A percentile compares a stretch with the other conserved stretches of the same genome.
Conservation (phyloP, 1,140 invertebrate genomes). For the Drosophila athabasca region DNA sequence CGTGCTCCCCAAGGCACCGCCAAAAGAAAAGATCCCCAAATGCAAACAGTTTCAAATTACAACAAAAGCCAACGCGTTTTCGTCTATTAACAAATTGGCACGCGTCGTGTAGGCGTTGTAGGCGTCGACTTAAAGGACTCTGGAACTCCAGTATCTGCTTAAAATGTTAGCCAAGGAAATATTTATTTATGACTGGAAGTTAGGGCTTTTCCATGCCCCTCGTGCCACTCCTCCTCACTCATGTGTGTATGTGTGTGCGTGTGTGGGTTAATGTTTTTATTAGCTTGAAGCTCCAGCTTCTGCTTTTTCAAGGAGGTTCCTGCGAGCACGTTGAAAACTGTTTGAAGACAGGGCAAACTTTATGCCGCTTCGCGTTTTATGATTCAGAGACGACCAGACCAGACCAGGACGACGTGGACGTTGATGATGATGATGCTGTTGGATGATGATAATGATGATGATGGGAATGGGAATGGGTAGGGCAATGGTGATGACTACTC, state of each 20-base stretch:
- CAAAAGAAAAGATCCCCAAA: conserved; percentile 19
- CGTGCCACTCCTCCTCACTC: conserved; percentile 1
- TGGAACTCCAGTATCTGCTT: conserved; percentile 50
- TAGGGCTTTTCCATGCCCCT: background rate
- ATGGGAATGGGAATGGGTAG: background rate
- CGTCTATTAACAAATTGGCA: conserved; percentile 80
- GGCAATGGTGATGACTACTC: conserved; percentile 48
- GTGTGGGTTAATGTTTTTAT: conserved; percentile 70
- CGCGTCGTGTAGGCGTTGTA: conserved; percentile 44
- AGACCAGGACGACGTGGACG: conserved; percentile 3
- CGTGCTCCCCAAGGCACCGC: conserved; percentile 1
- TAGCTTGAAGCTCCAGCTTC: conserved; percentile 29
- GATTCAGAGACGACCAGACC: conserved; percentile 9
- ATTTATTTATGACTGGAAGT: conserved; percentile 78
- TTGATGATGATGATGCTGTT: background rate
- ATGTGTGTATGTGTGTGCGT: conserved; percentile 8
- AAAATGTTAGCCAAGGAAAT: conserved; percentile 68
- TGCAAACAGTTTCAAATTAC: conserved; percentile 78
- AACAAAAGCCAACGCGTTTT: conserved; percentile 44
- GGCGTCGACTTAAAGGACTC: conserved; percentile 40
- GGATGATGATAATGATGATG: background rate
- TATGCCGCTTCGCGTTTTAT: conserved; percentile 52
- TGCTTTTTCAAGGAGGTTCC: background rate
- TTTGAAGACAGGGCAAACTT: conserved; percentile 40
- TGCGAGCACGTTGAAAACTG: conserved; percentile 16